Evolutionary conservation across 2,797 vertebrate genomes (phyloP), one percentile per base, ranked within the genome.

Genomic region (Bryconaethiops microstoma): DNA sequence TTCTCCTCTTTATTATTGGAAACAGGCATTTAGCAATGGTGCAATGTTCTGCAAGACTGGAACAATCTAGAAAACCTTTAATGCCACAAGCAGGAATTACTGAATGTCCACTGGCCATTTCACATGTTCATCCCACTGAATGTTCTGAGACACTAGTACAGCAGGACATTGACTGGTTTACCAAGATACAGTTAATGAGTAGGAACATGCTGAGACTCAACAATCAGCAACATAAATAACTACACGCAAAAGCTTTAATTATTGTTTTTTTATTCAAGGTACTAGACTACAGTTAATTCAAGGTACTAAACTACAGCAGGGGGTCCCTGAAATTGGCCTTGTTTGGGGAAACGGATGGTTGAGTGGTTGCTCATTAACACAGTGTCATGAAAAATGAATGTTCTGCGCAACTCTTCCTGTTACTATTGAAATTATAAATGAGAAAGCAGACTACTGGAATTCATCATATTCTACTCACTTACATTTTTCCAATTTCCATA

Each of bases 1-100:
- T 4, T 25, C 23, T 39, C 52, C 63, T 39, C 50, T 10, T 76
- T 77, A 81, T 81, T 81, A 64, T 29, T 63, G 74, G 80, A 72
- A 81, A 81, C 80, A 60, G 64, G 57, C 68, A 52, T 29, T 70
- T 23, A 75, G 50, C 63, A n/a, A 76, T 54, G 45, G 29, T 23
- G 54, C 35, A 59, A 14, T 42, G 12, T 39, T 76, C 74, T 64
- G 65, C 17, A 39, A 2, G 76, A 78, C 1, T 19, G 5, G 9
- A 74, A 63, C 63, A 50, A 23, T 42, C 9, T 52, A 39, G 4
- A 72, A 35, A 42, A 48, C 23, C 2, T 39, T 62, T 6, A 50
- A 57, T 3, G 5, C 23, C 78, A 74, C 12, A 14, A 5, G 48
- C 39, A 64, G 25, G 19, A 17, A 40, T 19, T 67, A 7, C 7